A percentile compares a stretch with the other conserved stretches of the same genome.
Evolutionary conservation across 2,888 invertebrate genomes (phyloP).

Genomic region (Trilocha varians): DNA sequence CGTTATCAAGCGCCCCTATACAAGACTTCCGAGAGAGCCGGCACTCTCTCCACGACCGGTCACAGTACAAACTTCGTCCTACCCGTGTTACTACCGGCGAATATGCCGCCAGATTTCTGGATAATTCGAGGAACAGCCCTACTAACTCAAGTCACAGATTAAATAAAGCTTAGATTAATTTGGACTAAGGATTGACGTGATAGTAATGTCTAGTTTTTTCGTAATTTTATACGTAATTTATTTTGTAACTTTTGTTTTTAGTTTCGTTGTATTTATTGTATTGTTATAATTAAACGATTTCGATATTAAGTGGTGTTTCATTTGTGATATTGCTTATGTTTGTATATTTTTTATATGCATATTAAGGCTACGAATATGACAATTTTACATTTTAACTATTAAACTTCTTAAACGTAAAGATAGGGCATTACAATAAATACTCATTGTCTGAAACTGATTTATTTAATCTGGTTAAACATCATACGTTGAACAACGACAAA

Average conservation of each 20-base stretch:
- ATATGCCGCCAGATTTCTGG: slow-evolving; percentile 82
- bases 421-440: slow-evolving; percentile 26
- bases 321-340: too few species aligned
- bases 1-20: slow-evolving; percentile 87
- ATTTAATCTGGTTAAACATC: slow-evolving; percentile 46
- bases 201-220: not conserved
- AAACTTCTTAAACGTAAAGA: too few species aligned
- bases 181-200: not conserved
- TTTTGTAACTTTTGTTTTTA: not conserved
- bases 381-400: too few species aligned
- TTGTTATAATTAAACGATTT: not conserved
- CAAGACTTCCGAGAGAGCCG: slow-evolving; percentile 90
- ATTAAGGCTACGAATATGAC: too few species aligned
- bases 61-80: slow-evolving; percentile 95
- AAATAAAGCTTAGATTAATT: slow-evolving; percentile 15
- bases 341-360: too few species aligned
- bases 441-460: slow-evolving; percentile 32
- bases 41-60: slow-evolving; percentile 90
- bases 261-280: not conserved
- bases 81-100: slow-evolving; percentile 80
- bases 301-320: too few species aligned
- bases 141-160: slow-evolving; percentile 86
- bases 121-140: slow-evolving; percentile 91
- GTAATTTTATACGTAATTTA: not conserved
- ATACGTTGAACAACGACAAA: slow-evolving; percentile 43